phyloP scores from a whole-genome alignment of 2,888 invertebrate species.

The Chirona hameri region DNA sequence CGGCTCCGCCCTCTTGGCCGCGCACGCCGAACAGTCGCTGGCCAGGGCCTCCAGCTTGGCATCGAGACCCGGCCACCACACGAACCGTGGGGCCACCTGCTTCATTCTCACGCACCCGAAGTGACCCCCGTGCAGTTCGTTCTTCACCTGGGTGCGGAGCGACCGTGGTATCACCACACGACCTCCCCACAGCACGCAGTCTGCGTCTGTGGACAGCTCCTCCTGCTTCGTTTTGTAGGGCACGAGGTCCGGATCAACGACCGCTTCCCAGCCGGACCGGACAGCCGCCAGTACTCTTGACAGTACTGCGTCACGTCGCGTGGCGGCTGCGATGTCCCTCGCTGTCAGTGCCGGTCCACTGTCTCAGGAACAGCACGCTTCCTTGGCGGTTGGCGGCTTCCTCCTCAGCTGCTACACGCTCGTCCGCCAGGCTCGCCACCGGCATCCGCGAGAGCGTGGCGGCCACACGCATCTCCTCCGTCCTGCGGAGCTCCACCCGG shows the following conservation, averaged over 20 bases:
- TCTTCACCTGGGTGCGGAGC: neutral
- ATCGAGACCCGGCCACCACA: neutral
- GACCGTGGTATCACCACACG: neutral
- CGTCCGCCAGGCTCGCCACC: neutral
- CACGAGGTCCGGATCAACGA: neutral
- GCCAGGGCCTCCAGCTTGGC: neutral
- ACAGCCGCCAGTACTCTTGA: neutral
- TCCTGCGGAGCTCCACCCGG: slow-evolving; percentile 42
- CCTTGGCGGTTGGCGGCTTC: neutral
- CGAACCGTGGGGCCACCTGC: neutral
- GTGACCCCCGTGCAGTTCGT: neutral
- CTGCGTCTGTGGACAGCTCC: neutral
- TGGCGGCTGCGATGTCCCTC: neutral
- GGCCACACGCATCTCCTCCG: neutral
- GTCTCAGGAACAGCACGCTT: neutral
- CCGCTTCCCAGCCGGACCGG: neutral
- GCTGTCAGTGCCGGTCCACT: neutral
- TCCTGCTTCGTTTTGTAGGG: neutral
- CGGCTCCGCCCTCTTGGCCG: neutral
- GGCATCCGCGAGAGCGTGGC: neutral
- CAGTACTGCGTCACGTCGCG: neutral
- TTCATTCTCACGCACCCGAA: neutral
- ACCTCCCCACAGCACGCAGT: neutral
- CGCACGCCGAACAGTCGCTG: neutral
- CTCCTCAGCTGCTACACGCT: neutral